Percentiles rank a stretch among this genome's conserved stretches.
phyloP scores from a whole-genome alignment of 2,113 vertebrate species.

The Reinhardtius hippoglossoides region DNA sequence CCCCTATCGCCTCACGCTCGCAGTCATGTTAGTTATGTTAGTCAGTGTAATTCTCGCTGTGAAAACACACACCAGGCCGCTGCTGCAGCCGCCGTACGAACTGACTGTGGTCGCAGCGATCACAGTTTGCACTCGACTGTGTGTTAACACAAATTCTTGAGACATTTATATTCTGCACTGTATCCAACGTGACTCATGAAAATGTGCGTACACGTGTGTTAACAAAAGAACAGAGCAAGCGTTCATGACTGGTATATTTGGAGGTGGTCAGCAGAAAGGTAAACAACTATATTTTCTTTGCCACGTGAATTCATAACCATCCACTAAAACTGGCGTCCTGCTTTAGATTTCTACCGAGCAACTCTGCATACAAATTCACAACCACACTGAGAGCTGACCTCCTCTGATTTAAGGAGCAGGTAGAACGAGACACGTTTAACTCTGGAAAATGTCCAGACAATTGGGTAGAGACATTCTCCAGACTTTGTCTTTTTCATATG shows the following conservation, averaged over 20 bases:
- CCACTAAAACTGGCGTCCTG: background rate
- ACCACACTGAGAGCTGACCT: background rate
- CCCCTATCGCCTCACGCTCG: no score
- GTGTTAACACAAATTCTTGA: background rate
- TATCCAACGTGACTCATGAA: background rate
- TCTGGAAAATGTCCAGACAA: background rate
- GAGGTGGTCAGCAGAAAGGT: slow-evolving; percentile 6
- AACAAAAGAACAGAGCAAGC: slow-evolving; percentile 36
- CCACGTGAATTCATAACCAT: background rate
- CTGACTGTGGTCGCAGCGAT: background rate
- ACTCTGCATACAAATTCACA: background rate
- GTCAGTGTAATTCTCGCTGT: background rate
- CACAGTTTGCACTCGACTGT: background rate
- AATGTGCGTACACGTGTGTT: background rate
- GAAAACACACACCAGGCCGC: slow-evolving; percentile 2
- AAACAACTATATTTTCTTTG: slow-evolving; percentile 23
- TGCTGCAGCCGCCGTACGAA: background rate
- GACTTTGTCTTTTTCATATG: no score
- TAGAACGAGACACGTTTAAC: background rate
- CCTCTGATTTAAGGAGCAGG: background rate
- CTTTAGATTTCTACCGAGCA: background rate
- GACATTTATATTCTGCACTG: background rate
- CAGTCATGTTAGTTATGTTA: background rate
- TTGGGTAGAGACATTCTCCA: no score
- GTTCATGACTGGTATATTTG: slow-evolving; percentile 29